These are phyloP conservation scores for Neoarius graeffei DNA, from an alignment of 2,113 vertebrate species.

Conservation along the genomic window DNA sequence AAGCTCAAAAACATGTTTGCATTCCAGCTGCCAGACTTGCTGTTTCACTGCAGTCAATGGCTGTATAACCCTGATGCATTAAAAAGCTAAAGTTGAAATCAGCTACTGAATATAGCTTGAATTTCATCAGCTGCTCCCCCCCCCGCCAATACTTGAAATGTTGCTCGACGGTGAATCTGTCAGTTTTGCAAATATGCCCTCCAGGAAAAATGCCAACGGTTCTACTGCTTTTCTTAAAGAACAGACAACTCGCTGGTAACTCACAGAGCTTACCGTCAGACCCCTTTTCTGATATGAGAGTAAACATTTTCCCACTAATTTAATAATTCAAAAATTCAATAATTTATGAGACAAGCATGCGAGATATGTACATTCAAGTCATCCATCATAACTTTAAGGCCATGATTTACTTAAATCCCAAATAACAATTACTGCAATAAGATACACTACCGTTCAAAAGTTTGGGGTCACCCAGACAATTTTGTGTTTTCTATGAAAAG, in stretches of 20 bases:
- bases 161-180: conserved; percentile 4
- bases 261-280: neutral
- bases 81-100: neutral
- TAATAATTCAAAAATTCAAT: neutral
- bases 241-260: neutral
- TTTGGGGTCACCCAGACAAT: too few species aligned
- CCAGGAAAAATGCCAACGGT: neutral
- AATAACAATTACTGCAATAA: neutral
- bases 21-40: conserved; percentile 49
- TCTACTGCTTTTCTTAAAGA: conserved; percentile 16
- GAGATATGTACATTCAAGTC: neutral
- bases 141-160: neutral
- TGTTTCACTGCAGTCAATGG: conserved; percentile 8
- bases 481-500: too few species aligned
- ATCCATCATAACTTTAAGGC: neutral
- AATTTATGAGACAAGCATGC: neutral
- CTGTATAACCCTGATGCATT: neutral
- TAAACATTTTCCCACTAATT: neutral
- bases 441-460: too few species aligned
- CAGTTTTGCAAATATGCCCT: conserved; percentile 4
- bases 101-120: neutral
- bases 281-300: neutral
- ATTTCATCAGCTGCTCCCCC: conserved; percentile 2
- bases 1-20: conserved; percentile 50
- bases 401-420: neutral